phyloP scores from a whole-genome alignment of 2,113 vertebrate genomes.

The Cyanoramphus novaezelandiae region DNA sequence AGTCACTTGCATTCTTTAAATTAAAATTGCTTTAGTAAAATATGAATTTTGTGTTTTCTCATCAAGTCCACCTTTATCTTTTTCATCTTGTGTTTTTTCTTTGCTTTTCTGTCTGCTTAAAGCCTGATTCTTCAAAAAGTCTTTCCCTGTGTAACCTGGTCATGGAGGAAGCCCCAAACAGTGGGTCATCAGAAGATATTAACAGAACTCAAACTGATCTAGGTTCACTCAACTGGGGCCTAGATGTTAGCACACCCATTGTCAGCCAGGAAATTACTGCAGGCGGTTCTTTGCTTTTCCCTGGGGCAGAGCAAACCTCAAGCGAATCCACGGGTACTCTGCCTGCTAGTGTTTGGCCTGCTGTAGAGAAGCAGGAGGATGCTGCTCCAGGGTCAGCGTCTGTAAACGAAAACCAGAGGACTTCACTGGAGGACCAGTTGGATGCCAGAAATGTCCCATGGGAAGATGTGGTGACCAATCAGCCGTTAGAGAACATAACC shows the following conservation, averaged over 20 bases:
- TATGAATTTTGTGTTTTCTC: slow-evolving; percentile 72
- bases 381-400: slow-evolving; percentile 48
- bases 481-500: slow-evolving; percentile 54
- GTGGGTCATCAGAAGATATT: slow-evolving; percentile 75
- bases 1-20: slow-evolving; percentile 52
- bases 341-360: slow-evolving; percentile 47
- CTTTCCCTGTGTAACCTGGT: slow-evolving; percentile 82
- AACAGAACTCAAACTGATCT: slow-evolving; percentile 75
- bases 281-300: slow-evolving; percentile 39
- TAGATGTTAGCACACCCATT: slow-evolving; percentile 80
- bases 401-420: slow-evolving; percentile 48
- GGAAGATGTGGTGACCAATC: slow-evolving; percentile 72
- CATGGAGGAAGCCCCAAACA: slow-evolving; percentile 77
- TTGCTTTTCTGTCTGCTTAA: slow-evolving; percentile 79
- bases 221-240: slow-evolving; percentile 82
- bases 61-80: slow-evolving; percentile 73
- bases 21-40: slow-evolving; percentile 30
- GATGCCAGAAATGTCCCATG: slow-evolving; percentile 64
- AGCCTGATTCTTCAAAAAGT: slow-evolving; percentile 86
- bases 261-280: slow-evolving; percentile 71
- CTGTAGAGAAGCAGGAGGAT: slow-evolving; percentile 51
- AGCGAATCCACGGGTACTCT: neutral
- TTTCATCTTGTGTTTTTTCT: slow-evolving; percentile 80
- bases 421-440: slow-evolving; percentile 55
- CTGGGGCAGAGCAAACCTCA: slow-evolving; percentile 61